Conservation (phyloP, 1,140 invertebrate genomes). For the Scaptomyza graminum region DNA sequence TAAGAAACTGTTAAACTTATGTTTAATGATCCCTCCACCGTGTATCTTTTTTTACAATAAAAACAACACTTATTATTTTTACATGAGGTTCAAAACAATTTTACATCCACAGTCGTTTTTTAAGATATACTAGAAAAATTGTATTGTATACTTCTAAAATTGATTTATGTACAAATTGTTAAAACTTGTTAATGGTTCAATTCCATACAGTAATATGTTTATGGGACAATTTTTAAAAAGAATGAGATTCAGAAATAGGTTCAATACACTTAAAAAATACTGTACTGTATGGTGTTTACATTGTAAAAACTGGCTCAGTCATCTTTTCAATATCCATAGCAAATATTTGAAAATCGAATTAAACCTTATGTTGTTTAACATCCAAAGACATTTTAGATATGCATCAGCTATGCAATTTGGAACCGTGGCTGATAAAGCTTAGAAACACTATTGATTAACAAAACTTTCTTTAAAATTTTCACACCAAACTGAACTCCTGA, state of each 20-base stretch:
- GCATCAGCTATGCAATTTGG: not conserved
- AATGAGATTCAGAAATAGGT: too few relatives aligned
- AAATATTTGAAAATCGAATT: too few relatives aligned
- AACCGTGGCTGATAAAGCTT: not conserved
- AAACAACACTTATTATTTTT: slow-evolving; percentile 34
- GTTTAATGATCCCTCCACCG: slow-evolving; percentile 62
- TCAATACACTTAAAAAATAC: too few relatives aligned
- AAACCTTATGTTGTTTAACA: too few relatives aligned
- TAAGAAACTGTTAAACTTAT: slow-evolving; percentile 76
- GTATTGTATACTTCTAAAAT: too few relatives aligned
- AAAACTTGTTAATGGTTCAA: too few relatives aligned
- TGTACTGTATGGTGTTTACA: too few relatives aligned
- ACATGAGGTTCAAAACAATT: slow-evolving; percentile 11
- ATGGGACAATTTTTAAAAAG: not conserved
- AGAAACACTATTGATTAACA: slow-evolving; percentile 7
- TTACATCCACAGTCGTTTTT: not conserved
- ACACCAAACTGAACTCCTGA: slow-evolving; percentile 47
- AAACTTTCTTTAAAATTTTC: slow-evolving; percentile 69
- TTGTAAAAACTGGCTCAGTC: too few relatives aligned
- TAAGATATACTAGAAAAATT: not conserved
- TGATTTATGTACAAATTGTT: too few relatives aligned
- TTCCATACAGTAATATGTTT: too few relatives aligned
- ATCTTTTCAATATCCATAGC: too few relatives aligned
- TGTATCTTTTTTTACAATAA: slow-evolving; percentile 27
- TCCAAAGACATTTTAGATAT: not conserved